phyloP scores from a whole-genome alignment of 2,888 invertebrate species.

The Patella pellucida region DNA sequence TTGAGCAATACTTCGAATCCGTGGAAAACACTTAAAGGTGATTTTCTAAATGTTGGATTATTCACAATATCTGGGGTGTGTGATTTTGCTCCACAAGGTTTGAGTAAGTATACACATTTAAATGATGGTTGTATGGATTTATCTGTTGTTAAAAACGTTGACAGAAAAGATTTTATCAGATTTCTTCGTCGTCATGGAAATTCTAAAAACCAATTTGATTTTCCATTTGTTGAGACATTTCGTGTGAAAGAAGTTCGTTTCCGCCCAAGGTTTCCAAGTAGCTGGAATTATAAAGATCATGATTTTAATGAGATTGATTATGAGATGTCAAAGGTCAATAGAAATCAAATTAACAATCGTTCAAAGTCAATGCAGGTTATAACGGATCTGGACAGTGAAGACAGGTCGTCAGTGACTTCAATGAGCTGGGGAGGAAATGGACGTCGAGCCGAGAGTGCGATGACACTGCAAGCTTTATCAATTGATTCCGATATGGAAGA shows the following conservation, averaged over 20 bases:
- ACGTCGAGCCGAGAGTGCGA: constrained; percentile 21
- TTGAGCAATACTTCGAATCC: constrained; percentile 51
- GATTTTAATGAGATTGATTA: constrained; percentile 63
- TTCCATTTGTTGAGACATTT: constrained; percentile 62
- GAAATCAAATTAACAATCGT: not conserved
- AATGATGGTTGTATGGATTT: constrained; percentile 65
- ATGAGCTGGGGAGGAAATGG: constrained; percentile 8
- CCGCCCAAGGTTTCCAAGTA: constrained; percentile 53
- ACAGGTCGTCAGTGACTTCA: constrained; percentile 32
- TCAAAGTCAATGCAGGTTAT: constrained; percentile 33
- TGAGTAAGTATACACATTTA: constrained; percentile 64
- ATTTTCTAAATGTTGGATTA: constrained; percentile 59
- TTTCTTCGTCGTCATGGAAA: constrained; percentile 63
- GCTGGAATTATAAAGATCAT: constrained; percentile 63
- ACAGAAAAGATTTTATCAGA: constrained; percentile 64
- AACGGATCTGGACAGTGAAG: constrained; percentile 28
- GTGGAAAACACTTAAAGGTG: constrained; percentile 59
- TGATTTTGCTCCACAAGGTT: constrained; percentile 62
- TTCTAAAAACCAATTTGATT: constrained; percentile 68
- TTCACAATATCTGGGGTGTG: constrained; percentile 56
- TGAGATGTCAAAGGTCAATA: constrained; percentile 45
- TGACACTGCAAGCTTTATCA: constrained; percentile 21
- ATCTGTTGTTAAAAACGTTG: constrained; percentile 59
- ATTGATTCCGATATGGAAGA: constrained; percentile 32
- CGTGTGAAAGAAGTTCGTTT: constrained; percentile 62